A percentile compares a stretch with the other conserved stretches of the same genome.
Evolutionary conservation across 2,888 invertebrate species (phyloP).

Genomic region (Drosophila mulleri): DNA sequence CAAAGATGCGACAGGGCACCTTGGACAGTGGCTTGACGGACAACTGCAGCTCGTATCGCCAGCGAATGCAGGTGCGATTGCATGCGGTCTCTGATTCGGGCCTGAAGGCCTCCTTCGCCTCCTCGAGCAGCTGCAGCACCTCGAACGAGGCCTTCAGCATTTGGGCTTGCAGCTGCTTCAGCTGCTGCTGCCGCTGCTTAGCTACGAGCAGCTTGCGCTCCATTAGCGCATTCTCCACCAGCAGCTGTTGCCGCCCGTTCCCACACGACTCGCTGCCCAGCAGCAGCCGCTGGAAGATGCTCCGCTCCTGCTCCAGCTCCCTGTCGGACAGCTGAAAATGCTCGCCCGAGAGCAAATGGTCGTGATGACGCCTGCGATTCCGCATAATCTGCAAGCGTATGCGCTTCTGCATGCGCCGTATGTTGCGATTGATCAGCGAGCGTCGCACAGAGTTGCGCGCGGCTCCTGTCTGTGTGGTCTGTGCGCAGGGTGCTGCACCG

Average conservation of each 20-base stretch:
- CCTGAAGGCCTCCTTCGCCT: rapidly evolving
- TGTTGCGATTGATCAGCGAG: neutral
- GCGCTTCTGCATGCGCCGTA: neutral
- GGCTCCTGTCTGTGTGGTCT: neutral
- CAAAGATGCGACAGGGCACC: slow-evolving; percentile 4
- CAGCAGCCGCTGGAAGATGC: neutral
- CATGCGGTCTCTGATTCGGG: neutral
- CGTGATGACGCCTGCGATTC: neutral
- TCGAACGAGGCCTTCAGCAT: neutral
- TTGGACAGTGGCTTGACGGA: neutral
- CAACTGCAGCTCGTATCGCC: slow-evolving; percentile 4
- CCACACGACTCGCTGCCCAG: neutral
- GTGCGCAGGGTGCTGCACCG: too few relatives aligned
- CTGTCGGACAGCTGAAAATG: neutral
- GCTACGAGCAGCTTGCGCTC: slow-evolving; percentile 1
- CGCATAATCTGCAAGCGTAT: neutral
- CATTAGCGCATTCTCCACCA: slow-evolving; percentile 6
- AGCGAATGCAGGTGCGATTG: neutral
- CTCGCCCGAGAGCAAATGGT: neutral
- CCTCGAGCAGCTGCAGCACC: neutral
- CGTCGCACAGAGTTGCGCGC: rapidly evolving
- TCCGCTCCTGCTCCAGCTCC: slow-evolving; percentile 1
- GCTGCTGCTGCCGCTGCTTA: neutral
- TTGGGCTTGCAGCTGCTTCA: neutral
- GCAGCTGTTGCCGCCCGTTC: neutral